A percentile compares a stretch with the other conserved stretches of the same genome.
Evolutionary conservation across 1,140 invertebrate genomes (phyloP).

Genomic region (Drosophila tsacasi): DNA sequence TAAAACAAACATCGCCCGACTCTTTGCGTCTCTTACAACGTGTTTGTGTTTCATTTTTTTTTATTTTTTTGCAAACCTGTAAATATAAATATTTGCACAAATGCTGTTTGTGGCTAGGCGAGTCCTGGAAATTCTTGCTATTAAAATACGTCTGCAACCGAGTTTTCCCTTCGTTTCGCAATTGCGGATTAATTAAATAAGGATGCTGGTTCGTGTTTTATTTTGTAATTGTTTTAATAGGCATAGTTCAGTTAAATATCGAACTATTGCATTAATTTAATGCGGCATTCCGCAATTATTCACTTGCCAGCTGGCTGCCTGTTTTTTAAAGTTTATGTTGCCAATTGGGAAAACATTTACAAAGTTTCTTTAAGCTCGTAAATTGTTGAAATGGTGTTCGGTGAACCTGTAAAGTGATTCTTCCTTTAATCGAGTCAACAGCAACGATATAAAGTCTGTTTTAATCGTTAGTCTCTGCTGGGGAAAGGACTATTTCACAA

Average conservation of each 20-base stretch:
- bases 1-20: slow-evolving; percentile 40
- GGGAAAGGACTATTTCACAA: slow-evolving; percentile 15
- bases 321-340: slow-evolving; percentile 19
- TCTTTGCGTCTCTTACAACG: slow-evolving; percentile 7
- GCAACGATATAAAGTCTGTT: slow-evolving; percentile 43
- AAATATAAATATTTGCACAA: slow-evolving; percentile 71
- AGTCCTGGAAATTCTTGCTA: slow-evolving; percentile 14
- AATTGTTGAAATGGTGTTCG: slow-evolving; percentile 52
- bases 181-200: slow-evolving; percentile 65
- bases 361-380: slow-evolving; percentile 27
- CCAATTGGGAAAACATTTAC: slow-evolving; percentile 3
- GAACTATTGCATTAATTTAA: slow-evolving; percentile 48
- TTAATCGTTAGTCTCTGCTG: slow-evolving; percentile 27
- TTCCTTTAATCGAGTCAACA: slow-evolving; percentile 61
- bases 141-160: slow-evolving; percentile 21
- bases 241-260: slow-evolving; percentile 18
- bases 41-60: background rate
- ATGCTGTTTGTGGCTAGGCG: slow-evolving; percentile 56
- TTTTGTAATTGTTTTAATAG: slow-evolving; percentile 9
- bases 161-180: background rate
- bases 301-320: background rate
- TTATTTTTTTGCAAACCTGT: slow-evolving; percentile 7
- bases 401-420: slow-evolving; percentile 43
- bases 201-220: slow-evolving; percentile 21
- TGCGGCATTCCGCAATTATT: background rate